Percentiles rank a stretch among this genome's conserved stretches.
phyloP scores from a whole-genome alignment of 2,113 vertebrate genomes.

The Nothocercus nigrocapillus region DNA sequence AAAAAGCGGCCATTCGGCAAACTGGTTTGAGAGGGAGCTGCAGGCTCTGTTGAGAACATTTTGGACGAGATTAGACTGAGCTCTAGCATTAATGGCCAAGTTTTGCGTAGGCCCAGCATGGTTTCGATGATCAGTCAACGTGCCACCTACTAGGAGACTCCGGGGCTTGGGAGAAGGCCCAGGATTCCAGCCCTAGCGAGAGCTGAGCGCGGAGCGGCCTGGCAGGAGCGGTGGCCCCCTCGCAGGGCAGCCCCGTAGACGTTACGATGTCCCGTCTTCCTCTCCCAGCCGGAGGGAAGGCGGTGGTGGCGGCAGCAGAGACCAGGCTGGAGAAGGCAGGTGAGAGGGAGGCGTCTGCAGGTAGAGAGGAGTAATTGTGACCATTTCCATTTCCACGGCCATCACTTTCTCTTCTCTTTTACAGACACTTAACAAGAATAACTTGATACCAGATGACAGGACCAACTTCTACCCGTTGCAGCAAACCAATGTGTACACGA shows the following conservation, averaged over 20 bases:
- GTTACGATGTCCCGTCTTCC: background rate
- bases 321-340: constrained; percentile 16
- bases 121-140: background rate
- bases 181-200: constrained; percentile 3
- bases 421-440: constrained; percentile 99
- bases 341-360: constrained; percentile 55
- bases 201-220: background rate
- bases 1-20: constrained; percentile 25
- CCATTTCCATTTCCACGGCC: background rate
- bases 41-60: background rate
- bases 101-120: constrained; percentile 45
- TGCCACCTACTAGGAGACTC: background rate
- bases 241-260: background rate
- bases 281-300: constrained; percentile 57
- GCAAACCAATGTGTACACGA: constrained; percentile 98
- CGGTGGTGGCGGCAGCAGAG: background rate
- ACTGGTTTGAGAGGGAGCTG: constrained; percentile 50
- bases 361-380: background rate
- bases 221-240: constrained; percentile 24
- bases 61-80: constrained; percentile 16
- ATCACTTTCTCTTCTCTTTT: constrained; percentile 49
- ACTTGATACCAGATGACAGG: constrained; percentile 94
- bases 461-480: constrained; percentile 94
- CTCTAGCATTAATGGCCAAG: background rate
- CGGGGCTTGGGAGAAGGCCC: background rate